These are phyloP conservation scores for Hydrolagus colliei DNA, from an alignment of 2,797 vertebrate species.

Conservation along the genomic window DNA sequence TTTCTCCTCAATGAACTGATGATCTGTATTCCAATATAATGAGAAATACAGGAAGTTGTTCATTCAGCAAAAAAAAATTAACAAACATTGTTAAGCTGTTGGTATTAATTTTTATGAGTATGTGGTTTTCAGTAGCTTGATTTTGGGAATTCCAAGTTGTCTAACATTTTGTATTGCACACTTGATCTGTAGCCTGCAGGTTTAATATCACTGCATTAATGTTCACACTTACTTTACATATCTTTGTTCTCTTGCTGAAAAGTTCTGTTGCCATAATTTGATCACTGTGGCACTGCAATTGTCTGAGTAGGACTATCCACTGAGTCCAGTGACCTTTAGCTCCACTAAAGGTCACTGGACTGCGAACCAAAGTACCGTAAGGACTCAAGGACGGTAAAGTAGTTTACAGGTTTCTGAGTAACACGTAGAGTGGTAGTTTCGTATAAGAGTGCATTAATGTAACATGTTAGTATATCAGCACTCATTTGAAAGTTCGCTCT, in stretches of 20 bases:
- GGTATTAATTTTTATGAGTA: not conserved
- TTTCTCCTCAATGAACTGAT: not conserved
- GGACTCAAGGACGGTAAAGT: slow-evolving; percentile 70
- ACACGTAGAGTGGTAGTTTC: slow-evolving; percentile 76
- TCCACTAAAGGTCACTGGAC: slow-evolving; percentile 63
- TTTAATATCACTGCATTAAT: slow-evolving; percentile 20
- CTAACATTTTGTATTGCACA: slow-evolving; percentile 40
- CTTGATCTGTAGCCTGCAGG: slow-evolving; percentile 40
- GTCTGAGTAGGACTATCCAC: slow-evolving; percentile 77
- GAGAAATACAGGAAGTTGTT: not conserved
- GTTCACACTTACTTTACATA: slow-evolving; percentile 47
- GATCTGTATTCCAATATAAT: not conserved
- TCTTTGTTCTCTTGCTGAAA: slow-evolving; percentile 63
- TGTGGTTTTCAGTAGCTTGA: not conserved
- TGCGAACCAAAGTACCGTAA: slow-evolving; percentile 68
- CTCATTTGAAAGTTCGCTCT: slow-evolving; percentile 69
- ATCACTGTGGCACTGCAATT: slow-evolving; percentile 77
- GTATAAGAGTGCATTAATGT: slow-evolving; percentile 70
- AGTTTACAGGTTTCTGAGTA: slow-evolving; percentile 87
- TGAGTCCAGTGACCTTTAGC: slow-evolving; percentile 83
- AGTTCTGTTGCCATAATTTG: slow-evolving; percentile 66
- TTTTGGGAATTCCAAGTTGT: not conserved
- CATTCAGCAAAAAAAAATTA: not conserved
- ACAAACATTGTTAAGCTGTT: not conserved
- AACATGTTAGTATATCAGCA: slow-evolving; percentile 66